Evolutionary conservation across 1,140 invertebrate species (phyloP).

Genomic region (Drosophila pseudoananassae): DNA sequence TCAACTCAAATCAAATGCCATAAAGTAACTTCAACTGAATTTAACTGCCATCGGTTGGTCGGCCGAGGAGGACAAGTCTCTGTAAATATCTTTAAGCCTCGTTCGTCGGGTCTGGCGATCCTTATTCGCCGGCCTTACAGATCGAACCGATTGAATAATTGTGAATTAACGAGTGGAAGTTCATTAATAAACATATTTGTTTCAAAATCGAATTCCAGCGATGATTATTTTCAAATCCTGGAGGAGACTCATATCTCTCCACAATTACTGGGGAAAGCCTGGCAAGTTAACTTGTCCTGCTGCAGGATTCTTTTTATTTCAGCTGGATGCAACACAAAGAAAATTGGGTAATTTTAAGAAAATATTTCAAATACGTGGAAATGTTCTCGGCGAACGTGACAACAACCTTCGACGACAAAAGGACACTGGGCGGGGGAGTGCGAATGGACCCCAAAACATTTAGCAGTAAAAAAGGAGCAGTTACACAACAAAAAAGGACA

Average conservation of each 20-base stretch:
- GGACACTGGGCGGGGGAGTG: conserved; percentile 26
- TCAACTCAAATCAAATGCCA: conserved; percentile 67
- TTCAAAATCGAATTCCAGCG: conserved; percentile 56
- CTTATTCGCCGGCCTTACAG: conserved; percentile 34
- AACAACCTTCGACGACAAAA: conserved; percentile 41
- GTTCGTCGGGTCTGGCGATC: conserved; percentile 50
- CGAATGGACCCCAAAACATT: conserved; percentile 45
- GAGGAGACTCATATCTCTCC: not conserved
- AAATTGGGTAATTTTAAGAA: conserved; percentile 82
- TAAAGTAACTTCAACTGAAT: conserved; percentile 78
- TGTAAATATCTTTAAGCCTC: conserved; percentile 79
- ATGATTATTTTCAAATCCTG: not conserved
- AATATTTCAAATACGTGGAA: conserved; percentile 82
- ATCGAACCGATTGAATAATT: conserved; percentile 62
- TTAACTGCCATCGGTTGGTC: conserved; percentile 47
- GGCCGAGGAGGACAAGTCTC: conserved; percentile 38
- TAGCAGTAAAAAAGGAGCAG: conserved; percentile 64
- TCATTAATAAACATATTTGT: conserved; percentile 78
- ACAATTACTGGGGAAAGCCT: conserved; percentile 24
- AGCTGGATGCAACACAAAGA: conserved; percentile 47
- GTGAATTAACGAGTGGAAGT: conserved; percentile 62
- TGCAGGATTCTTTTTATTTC: conserved; percentile 25
- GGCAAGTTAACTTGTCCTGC: conserved; percentile 28
- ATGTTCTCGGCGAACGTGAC: conserved; percentile 69
- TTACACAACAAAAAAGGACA: conserved; percentile 19